These are phyloP conservation scores for Psylliodes chrysocephalus DNA, from an alignment of 2,888 invertebrate species.

Conservation along the genomic window DNA sequence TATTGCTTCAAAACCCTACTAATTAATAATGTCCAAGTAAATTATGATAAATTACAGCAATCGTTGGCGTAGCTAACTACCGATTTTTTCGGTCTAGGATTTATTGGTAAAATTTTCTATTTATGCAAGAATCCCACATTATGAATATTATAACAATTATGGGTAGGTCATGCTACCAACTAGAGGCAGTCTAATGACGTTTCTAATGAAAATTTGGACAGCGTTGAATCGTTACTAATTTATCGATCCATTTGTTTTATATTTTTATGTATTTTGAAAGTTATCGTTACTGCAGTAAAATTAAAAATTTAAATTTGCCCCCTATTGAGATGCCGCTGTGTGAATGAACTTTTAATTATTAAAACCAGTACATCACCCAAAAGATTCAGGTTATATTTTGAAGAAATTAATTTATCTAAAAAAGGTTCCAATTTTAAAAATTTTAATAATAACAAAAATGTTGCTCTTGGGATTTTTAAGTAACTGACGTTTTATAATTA, in stretches of 20 bases:
- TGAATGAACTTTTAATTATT: not conserved
- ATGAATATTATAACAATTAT: slow-evolving; percentile 5
- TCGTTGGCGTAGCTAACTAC: not conserved
- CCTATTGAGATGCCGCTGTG: not conserved
- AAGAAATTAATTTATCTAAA: too few relatives aligned
- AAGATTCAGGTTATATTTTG: not conserved
- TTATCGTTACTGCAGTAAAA: not conserved
- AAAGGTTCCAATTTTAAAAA: too few relatives aligned
- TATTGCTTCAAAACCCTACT: not conserved
- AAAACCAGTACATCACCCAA: not conserved
- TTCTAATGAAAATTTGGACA: not conserved
- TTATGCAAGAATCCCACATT: not conserved
- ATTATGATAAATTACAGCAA: not conserved
- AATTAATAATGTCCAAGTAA: not conserved
- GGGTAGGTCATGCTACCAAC: not conserved
- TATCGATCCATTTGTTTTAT: not conserved
- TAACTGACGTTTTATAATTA: not conserved
- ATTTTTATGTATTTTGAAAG: not conserved
- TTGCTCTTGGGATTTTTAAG: not conserved
- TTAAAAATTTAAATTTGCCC: slow-evolving; percentile 1
- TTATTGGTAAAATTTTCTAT: not conserved
- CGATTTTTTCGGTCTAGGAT: not conserved
- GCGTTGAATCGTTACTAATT: not conserved
- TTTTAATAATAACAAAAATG: too few relatives aligned
- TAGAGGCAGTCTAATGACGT: not conserved